These are phyloP conservation scores for Drosophila buzzatii DNA, from an alignment of 2,888 invertebrate species.

Conservation along the genomic window DNA sequence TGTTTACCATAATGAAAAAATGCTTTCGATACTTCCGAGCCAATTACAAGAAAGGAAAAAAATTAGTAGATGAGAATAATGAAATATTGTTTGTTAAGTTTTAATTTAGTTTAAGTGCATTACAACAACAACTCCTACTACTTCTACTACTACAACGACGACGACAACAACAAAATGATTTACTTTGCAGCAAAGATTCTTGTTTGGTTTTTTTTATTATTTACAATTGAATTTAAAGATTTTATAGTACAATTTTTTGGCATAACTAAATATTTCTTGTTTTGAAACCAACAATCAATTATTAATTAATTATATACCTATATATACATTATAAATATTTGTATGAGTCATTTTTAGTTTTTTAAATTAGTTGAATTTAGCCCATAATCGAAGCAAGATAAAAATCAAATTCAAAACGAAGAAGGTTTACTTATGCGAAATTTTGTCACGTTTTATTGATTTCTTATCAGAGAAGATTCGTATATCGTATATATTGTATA, in stretches of 20 bases:
- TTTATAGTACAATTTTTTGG: conserved; percentile 72
- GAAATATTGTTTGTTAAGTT: conserved; percentile 75
- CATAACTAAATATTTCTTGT: conserved; percentile 45
- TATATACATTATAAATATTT: conserved; percentile 27
- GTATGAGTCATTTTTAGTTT: conserved; percentile 68
- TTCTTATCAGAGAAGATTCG: conserved; percentile 41
- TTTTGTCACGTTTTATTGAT: conserved; percentile 53
- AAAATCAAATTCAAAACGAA: conserved; percentile 31
- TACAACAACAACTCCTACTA: conserved; percentile 20
- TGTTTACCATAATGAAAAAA: conserved; percentile 50
- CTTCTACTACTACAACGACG: conserved; percentile 9
- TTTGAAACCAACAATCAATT: conserved; percentile 28
- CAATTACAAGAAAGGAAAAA: conserved; percentile 51
- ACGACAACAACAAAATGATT: conserved; percentile 37
- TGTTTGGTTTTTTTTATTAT: conserved; percentile 44
- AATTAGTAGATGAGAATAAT: not conserved
- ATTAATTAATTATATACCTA: conserved; percentile 18
- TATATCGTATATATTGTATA: conserved; percentile 38
- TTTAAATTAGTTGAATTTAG: conserved; percentile 74
- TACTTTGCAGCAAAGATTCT: conserved; percentile 63
- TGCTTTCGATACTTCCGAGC: conserved; percentile 59
- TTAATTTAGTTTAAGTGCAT: conserved; percentile 62
- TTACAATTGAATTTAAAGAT: conserved; percentile 52
- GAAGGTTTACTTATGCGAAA: conserved; percentile 54
- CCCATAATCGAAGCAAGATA: conserved; percentile 15